Evolutionary conservation across 1,140 invertebrate species (phyloP), one percentile per base, ranked within the genome.

Genomic region (Leptinotarsa defecta): DNA sequence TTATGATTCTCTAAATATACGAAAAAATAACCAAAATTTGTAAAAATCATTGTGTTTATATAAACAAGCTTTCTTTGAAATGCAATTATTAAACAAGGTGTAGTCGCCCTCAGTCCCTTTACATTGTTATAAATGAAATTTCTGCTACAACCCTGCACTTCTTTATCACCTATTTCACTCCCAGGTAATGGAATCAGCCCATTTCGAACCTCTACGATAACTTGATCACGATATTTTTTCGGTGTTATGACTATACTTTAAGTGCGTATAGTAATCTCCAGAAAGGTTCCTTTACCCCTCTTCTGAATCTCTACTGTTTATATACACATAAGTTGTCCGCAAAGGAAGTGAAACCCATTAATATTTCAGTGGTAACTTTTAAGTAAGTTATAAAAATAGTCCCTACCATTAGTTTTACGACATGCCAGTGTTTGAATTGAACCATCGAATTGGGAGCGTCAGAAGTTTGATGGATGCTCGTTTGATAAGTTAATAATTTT

Each of bases 141-240:
- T 20, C 64, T 15, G 15, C 64, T 65, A 19, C 13, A 65, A 5
- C 20, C 64, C 64, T 22, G 13, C 27, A 65, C 64, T 15, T 65
- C 27, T 65, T 65, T 24, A 24, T 24, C 20, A 24, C 64, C 64
- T 20, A 65, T 65, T 65, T 65, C 64, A 20, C 27, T 34, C 13
- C 64, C 64, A 65, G 64, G 64, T 65, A 27, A 65, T 65, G 64
- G 64, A 65, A 24, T 65, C 64, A 20, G 64, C 5, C 64, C 64
- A 65, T 65, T 65, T 22, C 17, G 64, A 65, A 24, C 64, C 64
- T 65, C 20, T 17, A 5, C 22, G 22, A 65, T 65, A 65, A 65
- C 64, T 65, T 65, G 20, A 43, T 43, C 11, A 43, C 34, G 34
- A 65, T 65, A 65, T 65, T 65, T 65, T 65, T 65, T 65, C 15